These are phyloP conservation scores for Drosophila bifasciata DNA, from an alignment of 1,140 invertebrate genomes.

Conservation along the genomic window DNA sequence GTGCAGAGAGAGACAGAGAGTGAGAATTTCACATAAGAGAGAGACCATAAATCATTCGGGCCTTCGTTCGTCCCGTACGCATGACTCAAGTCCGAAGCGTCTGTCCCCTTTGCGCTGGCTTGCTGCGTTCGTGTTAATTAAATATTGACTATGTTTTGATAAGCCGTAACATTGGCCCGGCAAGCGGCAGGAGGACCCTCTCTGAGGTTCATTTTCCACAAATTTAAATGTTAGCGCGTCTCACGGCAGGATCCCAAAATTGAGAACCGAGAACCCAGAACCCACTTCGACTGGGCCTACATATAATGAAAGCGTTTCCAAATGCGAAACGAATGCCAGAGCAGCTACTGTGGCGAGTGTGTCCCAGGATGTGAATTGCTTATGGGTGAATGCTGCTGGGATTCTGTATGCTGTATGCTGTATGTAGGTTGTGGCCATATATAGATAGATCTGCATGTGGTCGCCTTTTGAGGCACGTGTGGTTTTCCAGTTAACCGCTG, in stretches of 20 bases:
- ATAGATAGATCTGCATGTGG: conserved; percentile 70
- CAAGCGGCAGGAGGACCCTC: conserved; percentile 28
- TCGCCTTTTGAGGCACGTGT: conserved; percentile 78
- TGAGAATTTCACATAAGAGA: conserved; percentile 50
- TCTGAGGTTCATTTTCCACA: conserved; percentile 55
- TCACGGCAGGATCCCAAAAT: conserved; percentile 64
- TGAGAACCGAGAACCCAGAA: conserved; percentile 10
- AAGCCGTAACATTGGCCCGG: conserved; percentile 66
- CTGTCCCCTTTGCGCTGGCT: conserved; percentile 25
- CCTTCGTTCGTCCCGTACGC: conserved; percentile 8
- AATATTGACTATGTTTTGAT: conserved; percentile 83
- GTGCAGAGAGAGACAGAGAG: conserved; percentile 4
- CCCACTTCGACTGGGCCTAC: conserved; percentile 18
- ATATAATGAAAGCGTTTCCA: conserved; percentile 83
- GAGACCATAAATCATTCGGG: conserved; percentile 69
- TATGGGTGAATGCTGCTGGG: conserved; percentile 23
- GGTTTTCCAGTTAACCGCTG: conserved; percentile 80
- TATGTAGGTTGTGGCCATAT: conserved; percentile 28
- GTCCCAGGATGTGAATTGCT: conserved; percentile 35
- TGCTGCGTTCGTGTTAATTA: conserved; percentile 80
- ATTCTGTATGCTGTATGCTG: conserved; percentile 3
- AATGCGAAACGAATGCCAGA: conserved; percentile 82
- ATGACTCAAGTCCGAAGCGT: conserved; percentile 34
- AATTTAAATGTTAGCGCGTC: conserved; percentile 57
- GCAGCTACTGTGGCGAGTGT: conserved; percentile 72